Base-by-base conservation (phyloP, 1,140 invertebrate genomes). In the Cydia fagiglandana region DNA sequence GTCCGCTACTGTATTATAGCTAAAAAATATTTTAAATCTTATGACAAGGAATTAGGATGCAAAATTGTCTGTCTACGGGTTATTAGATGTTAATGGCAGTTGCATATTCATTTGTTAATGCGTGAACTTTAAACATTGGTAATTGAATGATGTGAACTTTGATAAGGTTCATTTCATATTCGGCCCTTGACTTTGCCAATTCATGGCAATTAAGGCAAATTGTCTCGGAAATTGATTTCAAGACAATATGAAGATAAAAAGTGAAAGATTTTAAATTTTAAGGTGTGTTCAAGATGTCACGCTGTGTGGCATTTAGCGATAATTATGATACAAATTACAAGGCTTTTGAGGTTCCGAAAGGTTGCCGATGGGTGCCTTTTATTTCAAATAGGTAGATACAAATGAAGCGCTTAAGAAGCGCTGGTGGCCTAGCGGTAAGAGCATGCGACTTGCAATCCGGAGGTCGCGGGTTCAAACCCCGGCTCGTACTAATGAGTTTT, bases 61-160 rank as follows among this genome's bases (percentile, higher is more conserved):
- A 4, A 61, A 24, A 61, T 61, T 9, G n/a, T 61, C 9, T 10
- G 24, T 24, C 20, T 3, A 9, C 56, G 3, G 9, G 17, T 61
- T 20, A 61, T 61, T 61, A 61, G 56, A 70, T 34, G n/a, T 41
- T 34, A 41, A 70, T 70, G 34, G 15, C 9, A 17, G 38, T 17
- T 38, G 30, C 66, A 38, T 70, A 70, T 70, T 70, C 66, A 70
- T 70, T 70, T 70, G 34, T 70, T 70, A 41, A 41, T 38, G 17
- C n/a, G 30, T 70, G 66, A 70, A 45, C 66, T 70, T 70, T 66
- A 66, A 70, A 68, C 64, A 68, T 38, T 38, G 9, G 34, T 70
- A 70, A 70, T 41, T 70, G 66, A 70, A 70, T 70, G 66, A 70
- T 70, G 34, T 70, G 66, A 70, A 70, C 66, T 70, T 70, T 38